Conservation (phyloP, 2,113 vertebrate genomes). For the Sorex araneus region DNA sequence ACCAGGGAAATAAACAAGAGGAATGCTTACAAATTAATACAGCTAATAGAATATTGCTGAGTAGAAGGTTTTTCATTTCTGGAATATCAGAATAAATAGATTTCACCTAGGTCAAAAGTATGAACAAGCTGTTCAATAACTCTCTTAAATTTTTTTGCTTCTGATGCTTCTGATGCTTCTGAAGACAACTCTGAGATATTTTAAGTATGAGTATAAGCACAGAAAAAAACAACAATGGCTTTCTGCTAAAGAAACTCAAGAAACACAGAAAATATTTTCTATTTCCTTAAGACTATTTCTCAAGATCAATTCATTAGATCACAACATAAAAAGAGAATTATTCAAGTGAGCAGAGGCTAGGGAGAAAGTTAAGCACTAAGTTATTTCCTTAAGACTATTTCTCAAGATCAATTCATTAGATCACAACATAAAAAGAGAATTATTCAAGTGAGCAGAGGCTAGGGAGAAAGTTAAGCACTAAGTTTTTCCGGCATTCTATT, state of each 20-base stretch:
- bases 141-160: not conserved
- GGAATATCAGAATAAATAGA: not conserved
- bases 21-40: not conserved
- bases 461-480: constrained; percentile 44
- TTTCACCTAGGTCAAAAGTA: not conserved
- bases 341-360: constrained; percentile 3
- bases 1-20: constrained; percentile 23
- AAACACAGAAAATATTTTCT: constrained; percentile 34
- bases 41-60: not conserved
- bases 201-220: constrained; percentile 4
- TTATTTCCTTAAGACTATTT: constrained; percentile 32
- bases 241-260: constrained; percentile 17
- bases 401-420: constrained; percentile 40
- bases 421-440: constrained; percentile 12
- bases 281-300: constrained; percentile 32
- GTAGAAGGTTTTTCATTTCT: not conserved
- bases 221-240: not conserved
- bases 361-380: constrained; percentile 43
- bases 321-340: constrained; percentile 2
- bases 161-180: too few relatives aligned
- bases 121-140: not conserved
- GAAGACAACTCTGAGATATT: constrained; percentile 61
- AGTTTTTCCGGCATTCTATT: too few relatives aligned
- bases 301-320: constrained; percentile 45
- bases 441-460: not conserved